Base-by-base conservation (phyloP, 2,888 invertebrate species). In the Schrankia costaestrigalis region DNA sequence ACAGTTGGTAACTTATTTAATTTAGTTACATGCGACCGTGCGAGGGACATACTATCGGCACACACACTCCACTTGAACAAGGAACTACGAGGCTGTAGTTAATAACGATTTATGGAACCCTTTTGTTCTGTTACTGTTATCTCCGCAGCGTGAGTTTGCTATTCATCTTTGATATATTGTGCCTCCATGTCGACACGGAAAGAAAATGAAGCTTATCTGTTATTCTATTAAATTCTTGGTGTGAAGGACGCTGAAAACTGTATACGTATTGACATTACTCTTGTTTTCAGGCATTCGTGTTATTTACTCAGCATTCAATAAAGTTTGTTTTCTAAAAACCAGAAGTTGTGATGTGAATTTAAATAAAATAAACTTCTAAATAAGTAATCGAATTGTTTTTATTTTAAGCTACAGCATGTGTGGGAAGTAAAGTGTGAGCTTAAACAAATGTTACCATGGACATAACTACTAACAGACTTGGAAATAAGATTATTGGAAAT, bases 71-170 rank as follows among this genome's bases (percentile, higher is more conserved):
- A 63, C 55, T 65, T 68, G 71, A 76, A 76, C 78, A 72, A 71
- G 78, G 76, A 68, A 57, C 65, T 61, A 68, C 62, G 69, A 67
- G 69, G 62, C 59, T 71, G 74, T 72, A 78, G 77, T 81, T 80
- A 80, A 82, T 81, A 81, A 80, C 79, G 83, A 85, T 86, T 84
- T 85, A 85, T 82, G 75, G 73, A 72, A 74, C 80, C 82, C 81
- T 80, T 82, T 86, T 84, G 84, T 85, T 81, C 78, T 71, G 66
- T 62, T 67, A 65, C 76, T 79, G 76, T 80, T 84, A 83, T 85
- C 83, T 80, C 56, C 61, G 66, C 27, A 70, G 64, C 68, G 68
- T 77, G 80, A 64, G 63, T 56, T 63, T 71, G 79, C 78, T 77
- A 76, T 82, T 82, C 81, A 83, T 74, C 68, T 62, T 68, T 85